Conservation (phyloP, 2,888 invertebrate genomes). For the Shargacucullia verbasci region DNA sequence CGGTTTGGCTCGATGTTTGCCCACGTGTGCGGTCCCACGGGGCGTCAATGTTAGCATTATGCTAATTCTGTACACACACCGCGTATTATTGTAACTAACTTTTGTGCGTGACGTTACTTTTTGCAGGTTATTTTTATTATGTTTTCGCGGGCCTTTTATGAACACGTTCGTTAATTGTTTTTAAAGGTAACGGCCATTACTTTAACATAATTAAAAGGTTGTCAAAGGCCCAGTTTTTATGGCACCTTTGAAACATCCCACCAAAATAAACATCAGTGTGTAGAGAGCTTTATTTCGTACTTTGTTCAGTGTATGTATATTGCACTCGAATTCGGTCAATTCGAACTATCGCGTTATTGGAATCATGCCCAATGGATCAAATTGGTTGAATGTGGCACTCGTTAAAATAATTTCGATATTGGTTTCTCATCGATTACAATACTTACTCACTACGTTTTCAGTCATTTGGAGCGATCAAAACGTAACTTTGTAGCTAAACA, state of each 20-base stretch:
- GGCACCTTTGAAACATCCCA: neutral
- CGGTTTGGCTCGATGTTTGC: slow-evolving; percentile 71
- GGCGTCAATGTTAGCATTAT: slow-evolving; percentile 78
- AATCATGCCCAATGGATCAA: slow-evolving; percentile 59
- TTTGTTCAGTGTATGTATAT: slow-evolving; percentile 41
- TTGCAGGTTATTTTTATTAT: slow-evolving; percentile 52
- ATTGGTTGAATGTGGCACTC: slow-evolving; percentile 52
- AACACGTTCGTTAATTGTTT: slow-evolving; percentile 41
- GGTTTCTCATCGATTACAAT: slow-evolving; percentile 45
- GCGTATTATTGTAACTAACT: slow-evolving; percentile 74
- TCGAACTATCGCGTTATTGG: slow-evolving; percentile 53
- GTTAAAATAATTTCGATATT: slow-evolving; percentile 52
- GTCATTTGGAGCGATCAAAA: slow-evolving; percentile 11
- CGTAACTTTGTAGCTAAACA: neutral
- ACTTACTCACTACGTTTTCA: slow-evolving; percentile 15
- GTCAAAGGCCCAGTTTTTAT: neutral
- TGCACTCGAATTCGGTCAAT: slow-evolving; percentile 49
- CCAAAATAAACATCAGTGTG: neutral
- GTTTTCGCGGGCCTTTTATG: slow-evolving; percentile 42
- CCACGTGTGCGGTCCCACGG: slow-evolving; percentile 83
- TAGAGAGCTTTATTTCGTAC: slow-evolving; percentile 22
- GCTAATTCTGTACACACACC: slow-evolving; percentile 78
- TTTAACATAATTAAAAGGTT: slow-evolving; percentile 13
- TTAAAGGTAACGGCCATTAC: slow-evolving; percentile 17
- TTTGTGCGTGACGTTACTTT: slow-evolving; percentile 69